These are phyloP conservation scores for Caenorhabditis drosophilae DNA, from an alignment of 2,888 invertebrate species.

Conservation along the genomic window DNA sequence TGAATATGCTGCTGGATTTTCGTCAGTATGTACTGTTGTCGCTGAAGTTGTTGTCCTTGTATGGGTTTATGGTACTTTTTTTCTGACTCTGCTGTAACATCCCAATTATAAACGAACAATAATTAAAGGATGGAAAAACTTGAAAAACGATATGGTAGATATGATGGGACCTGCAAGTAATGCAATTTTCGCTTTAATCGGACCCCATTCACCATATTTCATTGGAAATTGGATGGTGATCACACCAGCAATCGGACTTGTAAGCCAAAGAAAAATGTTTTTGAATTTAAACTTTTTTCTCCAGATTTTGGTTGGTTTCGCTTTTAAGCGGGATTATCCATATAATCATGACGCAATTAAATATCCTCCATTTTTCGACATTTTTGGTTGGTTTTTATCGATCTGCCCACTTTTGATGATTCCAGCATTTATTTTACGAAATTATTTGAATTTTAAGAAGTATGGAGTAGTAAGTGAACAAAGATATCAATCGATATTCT, in stretches of 20 bases:
- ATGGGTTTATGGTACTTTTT: neutral
- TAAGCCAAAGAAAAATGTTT: neutral
- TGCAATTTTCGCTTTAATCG: neutral
- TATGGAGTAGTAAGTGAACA: no score
- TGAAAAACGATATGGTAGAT: neutral
- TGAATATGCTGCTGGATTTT: conserved; percentile 4
- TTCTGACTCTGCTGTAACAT: no score
- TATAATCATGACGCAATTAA: neutral
- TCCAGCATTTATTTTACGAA: neutral
- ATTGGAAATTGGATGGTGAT: conserved; percentile 15
- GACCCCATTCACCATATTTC: conserved; percentile 8
- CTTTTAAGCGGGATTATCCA: conserved; percentile 13
- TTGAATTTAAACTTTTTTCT: neutral
- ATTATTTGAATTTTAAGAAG: conserved; percentile 3
- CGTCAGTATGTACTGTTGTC: neutral
- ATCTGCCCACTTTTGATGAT: conserved; percentile 8
- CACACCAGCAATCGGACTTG: conserved; percentile 1
- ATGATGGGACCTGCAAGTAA: neutral
- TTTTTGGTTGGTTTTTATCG: conserved; percentile 16
- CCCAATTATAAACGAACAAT: no score
- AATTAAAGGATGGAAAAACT: no score
- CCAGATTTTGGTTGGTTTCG: conserved; percentile 4
- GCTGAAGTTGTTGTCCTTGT: neutral
- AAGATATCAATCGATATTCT: no score
- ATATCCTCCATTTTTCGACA: conserved; percentile 19